Evolutionary conservation across 2,888 invertebrate species (phyloP).

Genomic region (Caenorhabditis drosophilae): DNA sequence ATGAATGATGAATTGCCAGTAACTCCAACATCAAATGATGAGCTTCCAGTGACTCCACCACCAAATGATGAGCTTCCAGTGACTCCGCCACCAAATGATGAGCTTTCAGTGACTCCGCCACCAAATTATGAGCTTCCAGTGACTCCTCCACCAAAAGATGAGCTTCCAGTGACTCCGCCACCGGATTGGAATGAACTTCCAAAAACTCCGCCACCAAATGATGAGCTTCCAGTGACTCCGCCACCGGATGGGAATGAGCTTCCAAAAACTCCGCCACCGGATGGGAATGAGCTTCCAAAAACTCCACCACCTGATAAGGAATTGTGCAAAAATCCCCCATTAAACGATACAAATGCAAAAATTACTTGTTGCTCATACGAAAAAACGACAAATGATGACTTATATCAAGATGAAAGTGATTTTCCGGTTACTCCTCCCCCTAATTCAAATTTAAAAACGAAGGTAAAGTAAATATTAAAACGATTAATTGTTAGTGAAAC

Average conservation of each 20-base stretch:
- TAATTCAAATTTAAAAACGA: too few relatives aligned
- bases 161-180: conserved; percentile 1
- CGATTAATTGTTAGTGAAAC: too few relatives aligned
- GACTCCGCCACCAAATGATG: not conserved
- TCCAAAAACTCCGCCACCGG: not conserved
- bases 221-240: not conserved
- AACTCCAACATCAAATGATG: conserved; percentile 6
- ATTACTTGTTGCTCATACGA: too few relatives aligned
- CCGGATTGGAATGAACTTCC: conserved; percentile 1
- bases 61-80: not conserved
- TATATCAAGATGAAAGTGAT: too few relatives aligned
- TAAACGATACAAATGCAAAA: too few relatives aligned
- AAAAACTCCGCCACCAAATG: not conserved
- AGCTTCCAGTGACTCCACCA: not conserved
- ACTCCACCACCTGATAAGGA: conserved; percentile 17
- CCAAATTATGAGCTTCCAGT: not conserved
- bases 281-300: not conserved
- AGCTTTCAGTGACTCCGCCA: not conserved
- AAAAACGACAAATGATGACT: too few relatives aligned
- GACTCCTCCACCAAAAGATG: not conserved
- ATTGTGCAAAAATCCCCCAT: too few relatives aligned
- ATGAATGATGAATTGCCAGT: conserved; percentile 10
- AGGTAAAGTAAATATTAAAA: too few relatives aligned
- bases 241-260: not conserved
- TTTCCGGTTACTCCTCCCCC: not conserved